phyloP scores from a whole-genome alignment of 2,113 vertebrate species.

The Ammodytes marinus region DNA sequence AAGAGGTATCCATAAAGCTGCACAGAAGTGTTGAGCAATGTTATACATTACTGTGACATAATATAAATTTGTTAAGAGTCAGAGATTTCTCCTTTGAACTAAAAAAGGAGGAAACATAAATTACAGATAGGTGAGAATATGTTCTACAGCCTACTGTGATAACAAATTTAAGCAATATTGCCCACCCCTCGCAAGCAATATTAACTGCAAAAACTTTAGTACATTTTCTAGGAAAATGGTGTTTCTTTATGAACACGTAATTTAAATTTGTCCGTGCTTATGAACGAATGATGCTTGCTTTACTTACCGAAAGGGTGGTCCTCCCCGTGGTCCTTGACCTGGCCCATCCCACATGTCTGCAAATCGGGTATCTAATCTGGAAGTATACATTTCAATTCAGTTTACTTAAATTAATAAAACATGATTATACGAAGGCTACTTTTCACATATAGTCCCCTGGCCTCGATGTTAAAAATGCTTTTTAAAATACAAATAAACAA shows the following conservation, averaged over 20 bases:
- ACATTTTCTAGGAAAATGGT: background rate
- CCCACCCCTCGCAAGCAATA: background rate
- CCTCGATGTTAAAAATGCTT: too few species aligned
- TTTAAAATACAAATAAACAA: too few species aligned
- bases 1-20: background rate
- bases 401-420: too few species aligned
- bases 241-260: background rate
- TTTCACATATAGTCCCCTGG: too few species aligned
- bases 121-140: background rate
- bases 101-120: background rate
- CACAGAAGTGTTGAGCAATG: background rate
- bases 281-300: conserved; percentile 69
- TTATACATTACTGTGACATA: background rate
- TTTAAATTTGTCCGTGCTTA: background rate
- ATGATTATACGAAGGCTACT: too few species aligned
- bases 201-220: background rate
- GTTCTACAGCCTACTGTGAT: too few species aligned
- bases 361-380: conserved; percentile 33
- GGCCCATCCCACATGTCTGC: conserved; percentile 94
- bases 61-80: background rate
- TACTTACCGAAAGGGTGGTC: conserved; percentile 92
- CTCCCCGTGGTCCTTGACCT: conserved; percentile 87
- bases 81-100: background rate
- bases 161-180: background rate
- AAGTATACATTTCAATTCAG: background rate